A percentile compares a stretch with the other conserved stretches of the same genome.
phyloP scores from a whole-genome alignment of 2,113 vertebrate species.

The Labeo catla region DNA sequence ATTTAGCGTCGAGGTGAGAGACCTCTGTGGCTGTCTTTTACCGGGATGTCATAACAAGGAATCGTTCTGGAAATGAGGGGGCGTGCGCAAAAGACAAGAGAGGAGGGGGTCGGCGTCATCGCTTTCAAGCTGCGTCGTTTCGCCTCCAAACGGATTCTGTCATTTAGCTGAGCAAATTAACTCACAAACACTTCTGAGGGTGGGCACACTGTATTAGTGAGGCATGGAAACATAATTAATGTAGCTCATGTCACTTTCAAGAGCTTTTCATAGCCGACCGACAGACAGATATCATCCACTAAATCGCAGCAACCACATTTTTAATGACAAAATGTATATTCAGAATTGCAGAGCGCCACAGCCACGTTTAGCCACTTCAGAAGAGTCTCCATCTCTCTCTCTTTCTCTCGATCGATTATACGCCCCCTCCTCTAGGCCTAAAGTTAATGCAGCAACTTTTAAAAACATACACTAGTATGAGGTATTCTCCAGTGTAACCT shows the following conservation, averaged over 20 bases:
- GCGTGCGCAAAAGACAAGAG: constrained; percentile 3
- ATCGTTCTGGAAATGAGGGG: constrained; percentile 62
- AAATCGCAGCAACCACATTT: not conserved
- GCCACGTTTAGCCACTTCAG: not conserved
- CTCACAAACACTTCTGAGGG: constrained; percentile 31
- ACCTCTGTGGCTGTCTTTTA: constrained; percentile 50
- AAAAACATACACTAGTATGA: not conserved
- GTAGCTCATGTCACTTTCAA: constrained; percentile 21
- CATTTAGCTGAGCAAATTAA: constrained; percentile 23
- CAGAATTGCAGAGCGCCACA: not conserved
- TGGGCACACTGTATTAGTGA: constrained; percentile 1
- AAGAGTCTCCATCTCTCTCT: not conserved
- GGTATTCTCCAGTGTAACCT: not conserved
- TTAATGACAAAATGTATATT: constrained; percentile 4
- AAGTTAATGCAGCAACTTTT: not conserved
- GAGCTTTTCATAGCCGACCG: not conserved
- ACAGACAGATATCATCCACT: not conserved
- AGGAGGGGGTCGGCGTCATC: not conserved
- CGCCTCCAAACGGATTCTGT: constrained; percentile 10
- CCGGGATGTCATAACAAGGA: constrained; percentile 61
- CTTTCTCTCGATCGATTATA: not conserved
- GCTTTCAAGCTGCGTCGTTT: not conserved
- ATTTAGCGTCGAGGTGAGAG: constrained; percentile 73
- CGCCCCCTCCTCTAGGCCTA: not conserved
- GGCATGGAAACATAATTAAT: constrained; percentile 10